Evolutionary conservation across 2,888 invertebrate species (phyloP).

Genomic region (Hermaeophaga mercurialis): DNA sequence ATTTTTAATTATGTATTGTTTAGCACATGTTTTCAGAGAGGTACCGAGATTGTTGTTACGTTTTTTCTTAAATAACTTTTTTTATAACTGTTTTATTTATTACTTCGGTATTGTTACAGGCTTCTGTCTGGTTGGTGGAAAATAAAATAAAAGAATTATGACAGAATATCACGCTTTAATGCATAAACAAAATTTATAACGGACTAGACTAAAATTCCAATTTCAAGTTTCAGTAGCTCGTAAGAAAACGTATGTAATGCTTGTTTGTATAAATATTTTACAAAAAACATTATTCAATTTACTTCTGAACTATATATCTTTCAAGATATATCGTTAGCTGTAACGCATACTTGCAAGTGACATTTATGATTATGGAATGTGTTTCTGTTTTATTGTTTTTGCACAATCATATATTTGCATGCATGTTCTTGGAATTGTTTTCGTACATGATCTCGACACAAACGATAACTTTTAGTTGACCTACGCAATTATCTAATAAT

Average conservation of each 20-base stretch:
- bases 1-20: too few species aligned
- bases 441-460: background rate
- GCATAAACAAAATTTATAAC: too few species aligned
- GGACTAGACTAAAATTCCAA: background rate
- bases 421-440: conserved; percentile 23
- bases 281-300: conserved; percentile 24
- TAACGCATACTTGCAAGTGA: conserved; percentile 29
- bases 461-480: conserved; percentile 9
- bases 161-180: too few species aligned
- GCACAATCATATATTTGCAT: conserved; percentile 31
- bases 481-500: background rate
- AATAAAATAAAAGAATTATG: too few species aligned
- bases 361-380: conserved; percentile 34
- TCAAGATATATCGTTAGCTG: conserved; percentile 13
- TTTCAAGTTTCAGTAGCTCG: conserved; percentile 13
- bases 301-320: conserved; percentile 15
- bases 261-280: conserved; percentile 8
- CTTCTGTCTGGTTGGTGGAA: too few species aligned
- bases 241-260: conserved; percentile 3
- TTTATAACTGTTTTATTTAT: too few species aligned
- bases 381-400: conserved; percentile 32
- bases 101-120: too few species aligned
- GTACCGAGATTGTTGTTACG: too few species aligned
- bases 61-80: too few species aligned
- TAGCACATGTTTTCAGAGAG: too few species aligned